Evolutionary conservation across 1,140 invertebrate genomes (phyloP).

Genomic region (Chelonus insularis): DNA sequence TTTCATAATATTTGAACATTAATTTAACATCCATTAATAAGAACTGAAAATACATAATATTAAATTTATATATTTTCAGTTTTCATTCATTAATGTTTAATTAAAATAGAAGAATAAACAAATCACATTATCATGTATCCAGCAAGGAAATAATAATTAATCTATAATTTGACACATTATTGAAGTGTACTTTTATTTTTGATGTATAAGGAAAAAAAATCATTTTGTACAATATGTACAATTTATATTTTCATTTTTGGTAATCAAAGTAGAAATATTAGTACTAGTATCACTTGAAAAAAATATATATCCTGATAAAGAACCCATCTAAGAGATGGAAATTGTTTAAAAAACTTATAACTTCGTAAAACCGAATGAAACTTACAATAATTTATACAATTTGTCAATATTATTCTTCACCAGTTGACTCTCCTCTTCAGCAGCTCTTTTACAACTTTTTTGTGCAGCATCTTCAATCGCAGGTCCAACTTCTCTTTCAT

Average conservation of each 20-base stretch:
- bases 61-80: background rate
- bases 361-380: background rate
- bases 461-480: slow-evolving; percentile 11
- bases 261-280: background rate
- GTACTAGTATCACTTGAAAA: too few relatives aligned
- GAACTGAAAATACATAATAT: background rate
- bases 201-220: background rate
- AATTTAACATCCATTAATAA: background rate
- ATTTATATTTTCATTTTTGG: background rate
- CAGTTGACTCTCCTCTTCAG: slow-evolving; percentile 9
- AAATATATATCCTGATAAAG: too few relatives aligned
- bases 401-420: slow-evolving; percentile 15
- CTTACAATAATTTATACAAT: slow-evolving; percentile 13
- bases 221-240: background rate
- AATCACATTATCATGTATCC: too few relatives aligned
- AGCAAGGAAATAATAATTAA: background rate
- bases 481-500: slow-evolving; percentile 29
- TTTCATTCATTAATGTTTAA: too few relatives aligned
- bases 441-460: slow-evolving; percentile 16
- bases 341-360: background rate
- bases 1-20: background rate
- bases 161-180: background rate
- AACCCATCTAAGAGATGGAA: too few relatives aligned
- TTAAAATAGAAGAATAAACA: too few relatives aligned
- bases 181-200: background rate